Evolutionary conservation across 2,113 vertebrate species (phyloP).

Genomic region (Nanger granti): DNA sequence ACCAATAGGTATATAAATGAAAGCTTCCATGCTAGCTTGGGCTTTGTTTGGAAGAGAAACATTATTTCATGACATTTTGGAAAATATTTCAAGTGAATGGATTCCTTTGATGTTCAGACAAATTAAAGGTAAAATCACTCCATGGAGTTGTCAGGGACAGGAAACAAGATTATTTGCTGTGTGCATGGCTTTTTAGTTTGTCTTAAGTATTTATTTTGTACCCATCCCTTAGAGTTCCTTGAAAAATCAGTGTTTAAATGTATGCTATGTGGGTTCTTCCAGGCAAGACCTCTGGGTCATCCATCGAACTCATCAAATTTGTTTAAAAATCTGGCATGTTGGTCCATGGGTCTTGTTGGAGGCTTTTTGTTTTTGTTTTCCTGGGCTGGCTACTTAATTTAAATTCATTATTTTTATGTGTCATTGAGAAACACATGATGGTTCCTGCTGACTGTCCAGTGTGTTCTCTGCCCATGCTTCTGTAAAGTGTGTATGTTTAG

Average conservation of each 20-base stretch:
- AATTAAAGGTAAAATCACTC: neutral
- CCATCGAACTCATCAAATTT: neutral
- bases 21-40: neutral
- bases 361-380: neutral
- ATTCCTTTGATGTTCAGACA: neutral
- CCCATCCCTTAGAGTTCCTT: neutral
- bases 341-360: neutral
- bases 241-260: neutral
- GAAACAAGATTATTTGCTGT: neutral
- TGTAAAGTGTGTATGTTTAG: neutral
- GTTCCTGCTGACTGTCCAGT: neutral
- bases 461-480: neutral
- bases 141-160: neutral
- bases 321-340: neutral
- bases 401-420: neutral
- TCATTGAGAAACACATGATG: neutral
- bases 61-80: neutral
- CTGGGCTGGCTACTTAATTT: neutral
- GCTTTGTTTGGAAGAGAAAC: neutral
- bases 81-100: slow-evolving; percentile 7
- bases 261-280: neutral
- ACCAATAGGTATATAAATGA: neutral
- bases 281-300: neutral
- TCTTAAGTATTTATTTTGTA: neutral
- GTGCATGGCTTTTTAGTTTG: neutral